Evolutionary conservation across 23 tunicate species (phyloP).

Genomic region (Trididemnum clinides): DNA sequence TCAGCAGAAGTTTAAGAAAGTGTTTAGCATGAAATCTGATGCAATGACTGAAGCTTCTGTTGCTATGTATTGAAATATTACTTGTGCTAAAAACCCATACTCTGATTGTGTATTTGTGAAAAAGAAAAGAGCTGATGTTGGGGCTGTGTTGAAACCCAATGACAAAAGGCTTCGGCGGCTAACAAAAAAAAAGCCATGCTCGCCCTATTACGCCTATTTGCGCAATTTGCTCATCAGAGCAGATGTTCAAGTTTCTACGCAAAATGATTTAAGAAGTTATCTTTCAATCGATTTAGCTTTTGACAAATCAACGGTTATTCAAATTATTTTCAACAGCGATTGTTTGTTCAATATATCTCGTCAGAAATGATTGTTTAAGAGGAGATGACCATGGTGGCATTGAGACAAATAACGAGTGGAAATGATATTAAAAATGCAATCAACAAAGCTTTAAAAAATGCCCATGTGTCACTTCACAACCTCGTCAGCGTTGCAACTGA

Average conservation of each 20-base stretch:
- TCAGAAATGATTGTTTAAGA: slow-evolving; percentile 30
- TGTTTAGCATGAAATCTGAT: slow-evolving; percentile 29
- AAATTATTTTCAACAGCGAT: slow-evolving; percentile 3
- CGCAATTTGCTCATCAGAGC: slow-evolving; percentile 17
- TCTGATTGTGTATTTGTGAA: slow-evolving; percentile 8
- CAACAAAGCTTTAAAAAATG: slow-evolving; percentile 22
- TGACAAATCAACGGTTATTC: slow-evolving; percentile 42
- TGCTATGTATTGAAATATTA: slow-evolving; percentile 27
- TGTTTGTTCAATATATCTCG: slow-evolving; percentile 13
- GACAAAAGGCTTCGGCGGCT: slow-evolving; percentile 30
- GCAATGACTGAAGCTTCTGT: slow-evolving; percentile 34
- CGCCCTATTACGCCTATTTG: slow-evolving; percentile 5
- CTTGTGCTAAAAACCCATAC: neutral
- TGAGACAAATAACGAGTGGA: slow-evolving; percentile 33
- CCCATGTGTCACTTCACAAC: slow-evolving; percentile 28
- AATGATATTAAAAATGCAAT: slow-evolving; percentile 33
- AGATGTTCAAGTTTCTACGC: slow-evolving; percentile 24
- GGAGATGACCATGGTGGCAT: slow-evolving; percentile 23
- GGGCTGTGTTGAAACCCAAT: slow-evolving; percentile 20
- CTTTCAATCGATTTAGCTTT: slow-evolving; percentile 39
- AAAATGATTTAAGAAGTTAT: slow-evolving; percentile 19
- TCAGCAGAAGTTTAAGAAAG: slow-evolving; percentile 27
- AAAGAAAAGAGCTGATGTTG: slow-evolving; percentile 19
- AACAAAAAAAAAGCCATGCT: neutral
- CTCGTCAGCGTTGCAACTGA: slow-evolving; percentile 22